These are phyloP conservation scores for Rhynchotus rufescens DNA, from an alignment of 2,797 vertebrate genomes.

Conservation along the genomic window DNA sequence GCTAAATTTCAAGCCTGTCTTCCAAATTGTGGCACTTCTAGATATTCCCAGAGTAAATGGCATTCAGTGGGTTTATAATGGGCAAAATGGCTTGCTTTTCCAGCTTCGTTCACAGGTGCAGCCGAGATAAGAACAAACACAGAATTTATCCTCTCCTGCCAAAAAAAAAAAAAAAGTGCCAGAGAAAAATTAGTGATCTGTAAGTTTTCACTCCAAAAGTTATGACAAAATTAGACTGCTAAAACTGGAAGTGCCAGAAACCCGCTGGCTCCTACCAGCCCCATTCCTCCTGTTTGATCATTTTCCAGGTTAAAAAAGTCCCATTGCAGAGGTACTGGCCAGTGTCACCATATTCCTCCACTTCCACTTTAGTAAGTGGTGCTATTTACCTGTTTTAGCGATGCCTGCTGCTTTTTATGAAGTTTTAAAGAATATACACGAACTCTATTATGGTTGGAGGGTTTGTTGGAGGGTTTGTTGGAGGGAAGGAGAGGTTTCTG, in stretches of 20 bases:
- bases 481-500: not conserved
- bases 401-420: not conserved
- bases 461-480: not conserved
- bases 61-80: not conserved
- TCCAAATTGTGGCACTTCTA: too few relatives aligned
- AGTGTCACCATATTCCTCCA: not conserved
- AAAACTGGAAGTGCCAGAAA: not conserved
- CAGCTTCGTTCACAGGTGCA: not conserved
- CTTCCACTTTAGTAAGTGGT: not conserved
- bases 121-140: not conserved
- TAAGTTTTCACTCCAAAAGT: not conserved
- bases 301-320: not conserved
- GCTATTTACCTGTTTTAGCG: not conserved
- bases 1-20: too few relatives aligned
- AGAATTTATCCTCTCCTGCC: not conserved
- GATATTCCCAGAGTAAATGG: not conserved
- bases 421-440: not conserved
- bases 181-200: not conserved
- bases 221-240: not conserved
- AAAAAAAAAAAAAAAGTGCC: not conserved
- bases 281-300: not conserved
- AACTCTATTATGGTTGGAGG: not conserved
- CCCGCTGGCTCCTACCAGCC: not conserved
- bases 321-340: not conserved
- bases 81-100: not conserved